Base-by-base conservation (phyloP, 2,888 invertebrate species). In the Troilus luridus region DNA sequence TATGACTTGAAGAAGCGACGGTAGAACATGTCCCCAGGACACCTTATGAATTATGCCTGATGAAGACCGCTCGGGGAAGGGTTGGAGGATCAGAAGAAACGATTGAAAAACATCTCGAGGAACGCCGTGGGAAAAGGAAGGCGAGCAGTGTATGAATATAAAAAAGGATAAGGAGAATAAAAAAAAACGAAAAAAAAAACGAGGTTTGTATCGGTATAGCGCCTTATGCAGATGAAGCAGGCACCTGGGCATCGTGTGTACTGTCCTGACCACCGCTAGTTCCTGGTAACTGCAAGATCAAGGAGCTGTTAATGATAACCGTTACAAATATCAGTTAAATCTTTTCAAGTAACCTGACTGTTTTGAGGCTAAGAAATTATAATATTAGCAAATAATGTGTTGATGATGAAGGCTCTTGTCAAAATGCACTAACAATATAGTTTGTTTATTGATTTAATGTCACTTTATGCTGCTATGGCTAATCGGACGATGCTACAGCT, bases 31-130 rank as follows among this genome's bases (percentile, higher is more conserved):
- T 41, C 85, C n/a, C 56, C 21, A 85, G 56, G 85, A 85, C 85
- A 85, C 85, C 85, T 85, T 21, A 85, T 85, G 85, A 85, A 85
- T 85, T 85, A 85, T 85, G 85, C 85, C 85, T 58, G 85, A 85
- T 58, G 56, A 85, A 58, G 85, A 85, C 72, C 72, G 41, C 27
- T 27, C 27, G 41, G 9, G 56, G 12, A 85, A n/a, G 85, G 56
- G 11, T 58, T 12, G 12, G 56, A 6, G 19, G 85, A 21, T 7
- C n/a, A 56, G 56, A 85, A 85, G 85, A 85, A 85, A 85, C 21
- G 56, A 58, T 85, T 85, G 56, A 85, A 85, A 85, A 85, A 85
- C 21, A n/a, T 5, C 12, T 11, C 11, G 19, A 21, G n/a, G 72
- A 9, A 14, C 27, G 27, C 72, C 72, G 85, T 85, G 85, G 85